Percentiles rank a stretch among this genome's conserved stretches.
These are phyloP conservation scores for Philonicus albiceps DNA, from an alignment of 2,888 invertebrate species.

Conservation along the genomic window DNA sequence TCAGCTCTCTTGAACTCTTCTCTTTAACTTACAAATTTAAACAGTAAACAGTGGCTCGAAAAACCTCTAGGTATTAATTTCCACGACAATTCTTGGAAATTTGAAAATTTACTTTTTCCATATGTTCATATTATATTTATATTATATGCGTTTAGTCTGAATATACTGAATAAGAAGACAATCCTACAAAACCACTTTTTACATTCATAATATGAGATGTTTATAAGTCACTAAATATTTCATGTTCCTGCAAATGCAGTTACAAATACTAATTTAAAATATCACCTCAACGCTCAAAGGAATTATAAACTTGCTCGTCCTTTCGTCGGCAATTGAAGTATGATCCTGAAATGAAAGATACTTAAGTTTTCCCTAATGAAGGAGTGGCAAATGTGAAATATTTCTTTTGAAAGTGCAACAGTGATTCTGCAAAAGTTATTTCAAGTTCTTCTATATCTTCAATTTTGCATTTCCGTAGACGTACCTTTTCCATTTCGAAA, in stretches of 20 bases:
- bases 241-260: background rate
- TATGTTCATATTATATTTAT: too few species aligned
- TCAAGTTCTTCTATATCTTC: background rate
- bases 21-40: too few species aligned
- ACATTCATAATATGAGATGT: background rate
- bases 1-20: too few species aligned
- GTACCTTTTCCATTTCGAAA: background rate
- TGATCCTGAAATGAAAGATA: background rate
- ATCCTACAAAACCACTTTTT: too few species aligned
- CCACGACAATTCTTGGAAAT: too few species aligned
- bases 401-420: background rate
- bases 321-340: background rate
- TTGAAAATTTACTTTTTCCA: too few species aligned
- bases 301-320: background rate
- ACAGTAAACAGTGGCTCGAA: too few species aligned
- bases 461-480: background rate
- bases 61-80: too few species aligned
- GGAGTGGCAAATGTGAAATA: background rate
- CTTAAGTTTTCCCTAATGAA: background rate
- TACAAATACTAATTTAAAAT: background rate
- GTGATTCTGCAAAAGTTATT: background rate
- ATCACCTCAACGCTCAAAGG: background rate
- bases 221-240: background rate
- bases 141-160: too few species aligned
- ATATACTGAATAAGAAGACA: too few species aligned